Percentiles rank a stretch among this genome's conserved stretches.
Conservation (phyloP, 2,888 invertebrate genomes). For the Macrophya annulata region DNA sequence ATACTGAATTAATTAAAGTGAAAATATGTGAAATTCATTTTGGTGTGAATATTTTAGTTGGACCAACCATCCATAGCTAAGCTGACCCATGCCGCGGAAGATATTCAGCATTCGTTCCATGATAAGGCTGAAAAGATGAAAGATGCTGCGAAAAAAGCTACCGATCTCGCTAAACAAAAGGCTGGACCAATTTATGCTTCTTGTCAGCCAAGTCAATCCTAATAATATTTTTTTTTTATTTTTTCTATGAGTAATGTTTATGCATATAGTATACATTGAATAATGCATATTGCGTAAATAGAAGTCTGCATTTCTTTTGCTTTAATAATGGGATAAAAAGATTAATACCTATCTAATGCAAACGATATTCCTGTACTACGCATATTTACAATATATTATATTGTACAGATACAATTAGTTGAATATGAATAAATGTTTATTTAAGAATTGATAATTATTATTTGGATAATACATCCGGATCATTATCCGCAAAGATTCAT, state of each 20-base stretch:
- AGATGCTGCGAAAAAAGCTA: conserved; percentile 90
- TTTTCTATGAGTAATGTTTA: neutral
- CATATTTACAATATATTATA: conserved; percentile 4
- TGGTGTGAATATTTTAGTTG: conserved; percentile 63
- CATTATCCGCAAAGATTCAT: neutral
- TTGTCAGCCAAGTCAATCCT: conserved; percentile 76
- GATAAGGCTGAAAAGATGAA: conserved; percentile 84
- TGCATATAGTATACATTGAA: neutral
- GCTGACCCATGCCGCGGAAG: conserved; percentile 73
- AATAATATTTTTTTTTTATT: conserved; percentile 59
- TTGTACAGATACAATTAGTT: conserved; percentile 26
- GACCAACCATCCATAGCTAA: conserved; percentile 70
- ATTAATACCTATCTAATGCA: neutral
- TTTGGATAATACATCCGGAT: neutral
- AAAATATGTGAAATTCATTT: conserved; percentile 5
- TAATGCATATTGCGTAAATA: neutral
- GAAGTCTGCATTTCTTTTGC: conserved; percentile 25
- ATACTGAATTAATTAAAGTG: neutral
- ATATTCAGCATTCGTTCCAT: conserved; percentile 74
- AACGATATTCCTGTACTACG: conserved; percentile 23
- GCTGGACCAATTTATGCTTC: conserved; percentile 79
- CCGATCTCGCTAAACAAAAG: conserved; percentile 87
- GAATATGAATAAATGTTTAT: conserved; percentile 19
- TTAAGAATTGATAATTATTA: neutral
- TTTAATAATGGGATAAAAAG: conserved; percentile 5